Percentiles rank a stretch among this genome's conserved stretches.
phyloP scores from a whole-genome alignment of 2,797 vertebrate species.

The Carcharodon carcharias region DNA sequence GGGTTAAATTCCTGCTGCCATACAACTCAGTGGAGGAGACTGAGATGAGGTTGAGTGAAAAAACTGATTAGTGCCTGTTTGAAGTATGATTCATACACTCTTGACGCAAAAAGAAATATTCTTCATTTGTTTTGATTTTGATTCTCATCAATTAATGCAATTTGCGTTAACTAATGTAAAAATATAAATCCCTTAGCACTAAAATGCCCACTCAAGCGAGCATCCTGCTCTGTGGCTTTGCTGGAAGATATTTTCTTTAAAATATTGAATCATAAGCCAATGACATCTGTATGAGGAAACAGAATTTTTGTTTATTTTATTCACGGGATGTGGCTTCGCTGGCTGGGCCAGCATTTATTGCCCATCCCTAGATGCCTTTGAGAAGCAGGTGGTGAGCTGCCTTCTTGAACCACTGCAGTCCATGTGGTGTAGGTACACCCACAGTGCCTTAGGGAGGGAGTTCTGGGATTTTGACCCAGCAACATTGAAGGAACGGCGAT shows the following conservation, averaged over 20 bases:
- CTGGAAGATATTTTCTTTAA: neutral
- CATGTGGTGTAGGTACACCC: too few species aligned
- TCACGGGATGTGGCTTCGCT: too few species aligned
- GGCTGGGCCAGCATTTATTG: too few species aligned
- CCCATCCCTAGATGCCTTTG: too few species aligned
- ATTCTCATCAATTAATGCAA: neutral
- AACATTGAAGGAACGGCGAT: too few species aligned
- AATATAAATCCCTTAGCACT: neutral
- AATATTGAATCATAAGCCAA: neutral
- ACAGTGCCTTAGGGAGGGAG: too few species aligned
- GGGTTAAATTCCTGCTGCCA: neutral
- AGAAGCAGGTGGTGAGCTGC: too few species aligned
- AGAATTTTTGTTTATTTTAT: neutral
- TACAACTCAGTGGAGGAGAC: neutral
- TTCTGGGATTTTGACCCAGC: too few species aligned
- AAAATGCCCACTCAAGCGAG: neutral
- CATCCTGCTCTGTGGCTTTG: neutral
- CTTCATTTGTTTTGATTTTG: neutral
- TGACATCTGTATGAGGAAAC: neutral
- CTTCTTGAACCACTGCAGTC: too few species aligned
- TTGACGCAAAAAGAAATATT: neutral
- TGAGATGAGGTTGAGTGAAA: neutral
- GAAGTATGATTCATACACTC: neutral
- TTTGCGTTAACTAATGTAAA: neutral
- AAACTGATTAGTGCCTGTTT: neutral